Conservation (phyloP, 2,113 vertebrate genomes). For the Colossoma macropomum region DNA sequence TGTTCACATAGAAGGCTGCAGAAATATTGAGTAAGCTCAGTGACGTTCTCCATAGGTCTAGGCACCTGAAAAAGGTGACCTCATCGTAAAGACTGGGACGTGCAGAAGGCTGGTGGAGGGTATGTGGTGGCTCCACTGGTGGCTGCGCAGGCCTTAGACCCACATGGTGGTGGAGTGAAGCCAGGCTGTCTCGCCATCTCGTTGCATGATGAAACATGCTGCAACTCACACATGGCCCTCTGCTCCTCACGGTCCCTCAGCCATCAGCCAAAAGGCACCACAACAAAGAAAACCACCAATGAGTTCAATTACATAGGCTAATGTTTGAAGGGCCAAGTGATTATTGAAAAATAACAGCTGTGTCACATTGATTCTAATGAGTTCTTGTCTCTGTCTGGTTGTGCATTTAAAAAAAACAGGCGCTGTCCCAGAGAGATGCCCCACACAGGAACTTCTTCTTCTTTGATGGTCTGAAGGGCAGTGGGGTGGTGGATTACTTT, state of each 20-base stretch:
- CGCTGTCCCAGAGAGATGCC: slow-evolving; percentile 88
- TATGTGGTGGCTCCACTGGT: slow-evolving; percentile 15
- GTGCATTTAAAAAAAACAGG: slow-evolving; percentile 69
- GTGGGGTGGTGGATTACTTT: slow-evolving; percentile 86
- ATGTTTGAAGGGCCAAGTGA: neutral
- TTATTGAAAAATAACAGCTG: neutral
- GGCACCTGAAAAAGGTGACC: slow-evolving; percentile 15
- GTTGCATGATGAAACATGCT: slow-evolving; percentile 71
- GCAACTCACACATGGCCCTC: slow-evolving; percentile 63
- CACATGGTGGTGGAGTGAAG: slow-evolving; percentile 50
- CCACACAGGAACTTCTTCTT: slow-evolving; percentile 96
- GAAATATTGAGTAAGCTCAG: neutral
- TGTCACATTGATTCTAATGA: slow-evolving; percentile 4
- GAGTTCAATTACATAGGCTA: slow-evolving; percentile 23
- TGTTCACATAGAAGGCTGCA: slow-evolving; percentile 15
- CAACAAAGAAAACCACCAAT: slow-evolving; percentile 11
- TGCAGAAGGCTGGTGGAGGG: slow-evolving; percentile 31
- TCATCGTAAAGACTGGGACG: slow-evolving; percentile 6
- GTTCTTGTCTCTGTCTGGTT: slow-evolving; percentile 33
- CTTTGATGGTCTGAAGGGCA: slow-evolving; percentile 89
- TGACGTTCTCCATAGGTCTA: neutral
- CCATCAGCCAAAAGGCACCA: slow-evolving; percentile 29
- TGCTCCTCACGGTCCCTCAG: slow-evolving; percentile 38
- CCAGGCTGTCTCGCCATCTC: slow-evolving; percentile 59
- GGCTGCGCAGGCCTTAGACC: slow-evolving; percentile 49